These are phyloP conservation scores for Hippopotamus amphibius DNA, from an alignment of 2,113 vertebrate species.

Conservation along the genomic window DNA sequence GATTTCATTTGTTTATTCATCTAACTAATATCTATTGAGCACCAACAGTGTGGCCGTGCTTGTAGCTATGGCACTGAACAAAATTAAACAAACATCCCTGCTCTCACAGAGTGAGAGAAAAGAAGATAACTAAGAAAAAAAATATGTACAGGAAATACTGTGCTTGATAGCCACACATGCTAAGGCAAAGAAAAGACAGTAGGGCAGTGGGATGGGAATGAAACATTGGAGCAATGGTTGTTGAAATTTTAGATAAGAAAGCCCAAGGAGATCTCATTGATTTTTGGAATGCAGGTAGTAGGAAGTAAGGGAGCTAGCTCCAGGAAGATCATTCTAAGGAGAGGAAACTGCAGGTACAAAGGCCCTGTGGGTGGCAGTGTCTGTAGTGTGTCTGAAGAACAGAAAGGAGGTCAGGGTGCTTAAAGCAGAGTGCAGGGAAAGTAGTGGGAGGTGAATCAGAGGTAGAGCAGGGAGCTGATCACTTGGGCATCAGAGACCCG, in stretches of 20 bases:
- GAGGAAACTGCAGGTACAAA: neutral
- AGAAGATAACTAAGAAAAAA: neutral
- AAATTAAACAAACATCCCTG: neutral
- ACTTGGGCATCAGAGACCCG: neutral
- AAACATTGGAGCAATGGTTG: neutral
- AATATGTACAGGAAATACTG: neutral
- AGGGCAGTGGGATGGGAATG: too few relatives aligned
- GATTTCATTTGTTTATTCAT: neutral
- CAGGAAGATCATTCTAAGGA: neutral
- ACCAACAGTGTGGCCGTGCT: neutral
- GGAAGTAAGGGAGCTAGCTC: neutral
- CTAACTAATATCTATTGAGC: neutral
- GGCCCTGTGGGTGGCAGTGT: neutral
- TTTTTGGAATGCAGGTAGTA: neutral
- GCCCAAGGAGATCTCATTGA: neutral
- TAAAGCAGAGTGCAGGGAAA: neutral
- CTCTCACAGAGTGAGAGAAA: accelerated
- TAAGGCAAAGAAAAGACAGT: neutral
- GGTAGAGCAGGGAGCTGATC: neutral
- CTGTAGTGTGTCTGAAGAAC: neutral
- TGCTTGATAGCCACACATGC: neutral
- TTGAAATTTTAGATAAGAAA: neutral
- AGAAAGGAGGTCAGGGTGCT: neutral
- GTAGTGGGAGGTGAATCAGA: neutral
- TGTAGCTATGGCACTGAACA: neutral